These are phyloP conservation scores for Papilio xuthus DNA, from an alignment of 1,140 invertebrate species.

Conservation along the genomic window DNA sequence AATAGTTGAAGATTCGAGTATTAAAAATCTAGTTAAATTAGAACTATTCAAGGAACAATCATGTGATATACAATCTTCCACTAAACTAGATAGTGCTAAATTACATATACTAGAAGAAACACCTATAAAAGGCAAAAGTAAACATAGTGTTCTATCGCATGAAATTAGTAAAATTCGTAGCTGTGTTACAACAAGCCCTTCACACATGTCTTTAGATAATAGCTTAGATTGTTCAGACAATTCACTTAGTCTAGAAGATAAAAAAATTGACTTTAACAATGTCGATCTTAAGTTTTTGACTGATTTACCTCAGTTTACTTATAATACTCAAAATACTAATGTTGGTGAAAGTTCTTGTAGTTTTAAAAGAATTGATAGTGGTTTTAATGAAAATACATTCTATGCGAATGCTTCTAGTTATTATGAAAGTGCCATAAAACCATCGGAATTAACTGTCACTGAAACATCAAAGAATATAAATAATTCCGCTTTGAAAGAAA, in stretches of 20 bases:
- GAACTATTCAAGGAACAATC: constrained; percentile 47
- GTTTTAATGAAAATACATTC: constrained; percentile 75
- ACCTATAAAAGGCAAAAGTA: constrained; percentile 69
- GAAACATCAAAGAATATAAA: constrained; percentile 59
- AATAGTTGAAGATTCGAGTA: constrained; percentile 60
- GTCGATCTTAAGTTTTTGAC: constrained; percentile 78
- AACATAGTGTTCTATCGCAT: constrained; percentile 57
- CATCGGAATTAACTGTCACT: constrained; percentile 73
- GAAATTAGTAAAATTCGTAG: constrained; percentile 75
- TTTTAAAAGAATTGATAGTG: constrained; percentile 77
- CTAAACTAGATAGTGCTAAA: constrained; percentile 54
- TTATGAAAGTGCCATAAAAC: constrained; percentile 78
- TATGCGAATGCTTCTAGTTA: constrained; percentile 74
- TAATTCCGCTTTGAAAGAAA: constrained; percentile 69
- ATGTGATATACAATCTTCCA: constrained; percentile 61
- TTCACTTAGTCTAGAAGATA: constrained; percentile 65
- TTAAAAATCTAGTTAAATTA: constrained; percentile 58
- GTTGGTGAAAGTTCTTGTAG: constrained; percentile 58
- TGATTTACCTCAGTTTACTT: constrained; percentile 61
- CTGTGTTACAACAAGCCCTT: constrained; percentile 52
- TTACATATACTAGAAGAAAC: constrained; percentile 62
- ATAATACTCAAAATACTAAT: constrained; percentile 53
- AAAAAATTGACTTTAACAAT: constrained; percentile 75
- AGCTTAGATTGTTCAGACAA: constrained; percentile 73
- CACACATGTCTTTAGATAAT: constrained; percentile 75